Base-by-base conservation (phyloP, 1,140 invertebrate genomes). In the Drosophila neocordata region DNA sequence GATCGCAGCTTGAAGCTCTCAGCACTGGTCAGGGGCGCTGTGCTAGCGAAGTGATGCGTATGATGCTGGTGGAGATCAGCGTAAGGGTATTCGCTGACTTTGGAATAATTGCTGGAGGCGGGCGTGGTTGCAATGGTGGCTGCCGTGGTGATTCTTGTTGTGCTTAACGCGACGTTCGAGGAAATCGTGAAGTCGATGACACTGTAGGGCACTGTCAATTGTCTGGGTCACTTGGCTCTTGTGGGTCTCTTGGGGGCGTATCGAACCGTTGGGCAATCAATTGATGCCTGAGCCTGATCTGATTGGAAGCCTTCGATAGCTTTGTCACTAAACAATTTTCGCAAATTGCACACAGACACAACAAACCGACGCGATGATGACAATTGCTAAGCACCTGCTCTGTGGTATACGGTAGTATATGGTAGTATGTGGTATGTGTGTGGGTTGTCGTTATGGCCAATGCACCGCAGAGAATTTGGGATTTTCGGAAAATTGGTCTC, bases 1-100 rank as follows among this genome's bases (percentile, higher is more conserved):
- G 94, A 95, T 93, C 94, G 94, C 94, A 95, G 95, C 92, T 93
- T 94, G 94, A 92, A 91, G 88, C 83, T 69, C 51, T 87, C 83
- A 65, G 68, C 61, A 66, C 61, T 71, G 63, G 73, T 79, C 73
- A 79, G 68, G 76, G 72, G 79, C 34, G 77, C 77, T 79, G 77
- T 73, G 67, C 73, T 79, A 82, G 79, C 79, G 64, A 82, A 82
- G 74, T 65, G 78, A 81, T 77, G 62, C 44, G 69, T 22, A 77
- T 84, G 82, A 37, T 84, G 81, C 82, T 87, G 83, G 71, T 88
- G 82, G 74, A 87, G 82, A 87, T 87, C 82, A 76, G 82, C 83
- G 83, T 87, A 87, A 78, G 77, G 71, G 20, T 76, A 75, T 22
- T 77, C 69, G 62, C 56, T 72, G 68, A 75, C 73, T 72, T 75